phyloP scores from a whole-genome alignment of 1,140 invertebrate species.

The Drosophila ogumai region DNA sequence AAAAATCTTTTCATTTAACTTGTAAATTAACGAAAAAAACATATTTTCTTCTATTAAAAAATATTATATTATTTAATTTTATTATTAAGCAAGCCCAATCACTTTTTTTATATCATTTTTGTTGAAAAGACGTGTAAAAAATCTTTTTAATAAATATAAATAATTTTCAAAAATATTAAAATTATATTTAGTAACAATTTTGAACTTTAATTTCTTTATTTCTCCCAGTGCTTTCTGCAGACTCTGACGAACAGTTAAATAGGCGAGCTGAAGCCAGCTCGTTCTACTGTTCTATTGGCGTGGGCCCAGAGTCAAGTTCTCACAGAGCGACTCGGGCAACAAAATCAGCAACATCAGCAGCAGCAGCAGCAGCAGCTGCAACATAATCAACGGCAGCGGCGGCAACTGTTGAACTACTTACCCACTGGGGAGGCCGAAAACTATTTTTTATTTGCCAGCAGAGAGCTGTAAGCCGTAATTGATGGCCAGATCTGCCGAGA shows the following conservation, averaged over 20 bases:
- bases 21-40: too few relatives aligned
- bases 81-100: too few relatives aligned
- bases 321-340: constrained; percentile 27
- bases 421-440: constrained; percentile 61
- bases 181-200: neutral
- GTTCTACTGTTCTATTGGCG: constrained; percentile 41
- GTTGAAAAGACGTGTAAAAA: too few relatives aligned
- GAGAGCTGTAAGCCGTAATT: constrained; percentile 41
- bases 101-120: too few relatives aligned
- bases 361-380: constrained; percentile 37
- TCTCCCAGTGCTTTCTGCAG: constrained; percentile 9
- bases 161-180: neutral
- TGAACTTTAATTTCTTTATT: neutral
- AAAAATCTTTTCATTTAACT: too few relatives aligned
- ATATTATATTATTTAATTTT: too few relatives aligned
- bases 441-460: constrained; percentile 23
- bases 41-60: too few relatives aligned
- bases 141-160: neutral
- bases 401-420: constrained; percentile 56
- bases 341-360: constrained; percentile 38
- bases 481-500: constrained; percentile 50
- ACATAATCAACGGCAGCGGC: constrained; percentile 27
- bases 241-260: constrained; percentile 36
- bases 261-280: constrained; percentile 15
- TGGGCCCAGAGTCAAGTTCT: constrained; percentile 54